Percentiles rank a stretch among this genome's conserved stretches.
These are phyloP conservation scores for Melinaea menophilus DNA, from an alignment of 2,888 invertebrate genomes.

Conservation along the genomic window DNA sequence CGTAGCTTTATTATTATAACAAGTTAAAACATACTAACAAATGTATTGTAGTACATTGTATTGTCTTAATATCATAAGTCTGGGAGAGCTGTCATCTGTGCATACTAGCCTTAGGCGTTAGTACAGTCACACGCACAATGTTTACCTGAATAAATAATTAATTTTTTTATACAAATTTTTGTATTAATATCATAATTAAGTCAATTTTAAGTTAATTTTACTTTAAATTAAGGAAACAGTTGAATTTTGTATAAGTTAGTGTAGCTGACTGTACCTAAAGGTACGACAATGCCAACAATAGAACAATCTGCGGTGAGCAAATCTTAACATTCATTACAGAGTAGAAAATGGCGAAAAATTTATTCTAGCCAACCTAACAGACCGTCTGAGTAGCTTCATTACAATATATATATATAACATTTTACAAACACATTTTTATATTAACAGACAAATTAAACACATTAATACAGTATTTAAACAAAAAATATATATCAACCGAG, in stretches of 20 bases:
- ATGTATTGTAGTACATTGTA: conserved; percentile 23
- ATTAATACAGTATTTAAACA: neutral
- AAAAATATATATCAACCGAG: neutral
- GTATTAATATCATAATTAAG: neutral
- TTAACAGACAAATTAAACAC: neutral
- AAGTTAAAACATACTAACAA: conserved; percentile 14
- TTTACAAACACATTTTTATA: neutral
- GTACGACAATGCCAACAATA: conserved; percentile 73
- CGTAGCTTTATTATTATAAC: neutral
- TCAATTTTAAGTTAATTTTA: neutral
- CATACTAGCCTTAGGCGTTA: conserved; percentile 48
- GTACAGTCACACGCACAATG: conserved; percentile 37
- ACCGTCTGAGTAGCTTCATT: conserved; percentile 56
- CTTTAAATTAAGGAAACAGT: neutral
- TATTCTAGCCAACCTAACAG: conserved; percentile 63
- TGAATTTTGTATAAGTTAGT: neutral
- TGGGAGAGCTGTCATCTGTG: conserved; percentile 37
- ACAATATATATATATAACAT: conserved; percentile 12
- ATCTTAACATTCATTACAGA: conserved; percentile 76
- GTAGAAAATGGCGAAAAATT: conserved; percentile 70
- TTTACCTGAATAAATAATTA: neutral
- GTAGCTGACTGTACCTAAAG: conserved; percentile 38
- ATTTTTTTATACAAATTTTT: conserved; percentile 1
- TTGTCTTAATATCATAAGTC: conserved; percentile 32
- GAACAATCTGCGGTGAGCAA: conserved; percentile 66